Base-by-base conservation (phyloP, 2,888 invertebrate genomes). In the Tipula unca region DNA sequence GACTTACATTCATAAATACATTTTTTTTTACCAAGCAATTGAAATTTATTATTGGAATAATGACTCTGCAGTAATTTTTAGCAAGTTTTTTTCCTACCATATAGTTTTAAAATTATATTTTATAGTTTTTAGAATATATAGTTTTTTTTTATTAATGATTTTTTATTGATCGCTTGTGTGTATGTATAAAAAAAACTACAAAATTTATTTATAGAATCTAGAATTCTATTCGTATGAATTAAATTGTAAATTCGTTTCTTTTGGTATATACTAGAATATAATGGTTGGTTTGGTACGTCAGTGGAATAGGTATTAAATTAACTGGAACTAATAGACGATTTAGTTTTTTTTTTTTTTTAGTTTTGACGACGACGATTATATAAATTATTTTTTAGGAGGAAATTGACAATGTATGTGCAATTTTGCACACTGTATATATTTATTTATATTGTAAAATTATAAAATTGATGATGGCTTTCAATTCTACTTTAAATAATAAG, bases 31-130 rank as follows among this genome's bases (percentile, higher is more conserved):
- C 13, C 69, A 69, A 54, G 69, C 69, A 69, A 69, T 69, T 69
- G 69, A 69, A 69, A 69, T 69, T 69, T 69, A 69, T 69, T 69
- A 69, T 69, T 69, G 20, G 25, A 69, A 69, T 69, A 69, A 69
- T 69, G 69, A 69, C 69, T 69, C 69, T 69, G 69, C 69, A 69
- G 69, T 69, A 69, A 69, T 69, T 69, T 69, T 69, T 69, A 69
- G 69, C 69, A 69, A 69, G 25, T 69, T 69, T 69, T 69, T 69
- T 69, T 69, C 25, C 10, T 48, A 25, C 69, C 69, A 69, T 20
- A n/a, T n/a, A 48, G 48, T 48, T 48, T 48, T 48, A 3, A n/a
- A n/a, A n/a, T 17, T 48, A 6, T 39, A 39, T 39, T 39, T 39
- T 10, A 39, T 39, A 39, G 39, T 39, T 39, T 39, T 39, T 39